Evolutionary conservation across 2,888 invertebrate species (phyloP).

Genomic region (Morpho deidamia): DNA sequence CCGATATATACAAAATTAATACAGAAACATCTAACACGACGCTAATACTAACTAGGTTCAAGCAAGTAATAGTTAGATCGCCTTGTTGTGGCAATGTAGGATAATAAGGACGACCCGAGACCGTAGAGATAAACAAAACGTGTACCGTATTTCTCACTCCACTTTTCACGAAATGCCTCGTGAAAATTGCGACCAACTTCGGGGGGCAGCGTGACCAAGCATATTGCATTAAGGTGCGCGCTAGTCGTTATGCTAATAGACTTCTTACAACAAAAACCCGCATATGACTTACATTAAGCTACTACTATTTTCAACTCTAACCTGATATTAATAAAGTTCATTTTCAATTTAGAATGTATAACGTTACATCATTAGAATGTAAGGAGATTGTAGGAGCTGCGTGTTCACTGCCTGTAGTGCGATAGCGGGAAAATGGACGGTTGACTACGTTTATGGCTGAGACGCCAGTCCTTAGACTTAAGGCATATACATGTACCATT

Average conservation of each 20-base stretch:
- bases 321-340: not conserved
- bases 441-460: slow-evolving; percentile 75
- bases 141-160: slow-evolving; percentile 19
- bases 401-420: slow-evolving; percentile 63
- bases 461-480: slow-evolving; percentile 62
- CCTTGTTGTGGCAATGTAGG: not conserved
- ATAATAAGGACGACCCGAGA: slow-evolving; percentile 3
- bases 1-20: not conserved
- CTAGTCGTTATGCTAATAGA: slow-evolving; percentile 73
- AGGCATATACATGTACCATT: slow-evolving; percentile 58
- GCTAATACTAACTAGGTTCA: not conserved
- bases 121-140: slow-evolving; percentile 19
- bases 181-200: slow-evolving; percentile 72
- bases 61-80: not conserved
- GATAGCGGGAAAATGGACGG: slow-evolving; percentile 75
- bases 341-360: slow-evolving; percentile 4
- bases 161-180: slow-evolving; percentile 61
- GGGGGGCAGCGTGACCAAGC: slow-evolving; percentile 75
- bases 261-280: slow-evolving; percentile 29
- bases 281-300: slow-evolving; percentile 4
- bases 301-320: slow-evolving; percentile 29
- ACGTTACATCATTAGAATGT: slow-evolving; percentile 29
- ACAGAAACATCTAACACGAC: not conserved
- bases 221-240: slow-evolving; percentile 75
- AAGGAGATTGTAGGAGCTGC: slow-evolving; percentile 42